Base-by-base conservation (phyloP, 2,113 vertebrate species). In the Puntigrus tetrazona region DNA sequence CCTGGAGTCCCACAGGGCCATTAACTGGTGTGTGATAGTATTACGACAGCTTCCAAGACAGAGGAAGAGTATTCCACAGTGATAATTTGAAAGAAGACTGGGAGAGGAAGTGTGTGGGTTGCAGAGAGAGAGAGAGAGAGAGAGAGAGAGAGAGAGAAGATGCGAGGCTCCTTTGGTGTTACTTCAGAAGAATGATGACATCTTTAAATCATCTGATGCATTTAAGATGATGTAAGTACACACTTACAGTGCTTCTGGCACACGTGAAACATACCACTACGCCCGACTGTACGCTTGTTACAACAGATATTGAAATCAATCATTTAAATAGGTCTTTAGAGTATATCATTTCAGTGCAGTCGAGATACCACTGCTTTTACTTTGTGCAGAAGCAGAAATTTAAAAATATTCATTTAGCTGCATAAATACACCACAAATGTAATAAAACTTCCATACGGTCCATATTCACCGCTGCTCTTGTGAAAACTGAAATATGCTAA, bases 101-200 rank as follows among this genome's bases (percentile, higher is more conserved):
- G n/a, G 78, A 67, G 38, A 50, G 61, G 41, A 50, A 50, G 61
- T 47, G 57, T 80, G 78, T 80, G 78, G 57, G 78, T 63, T 25
- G 18, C 36, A 47, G 7, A 57, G n/a, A 61, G 57, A 61, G 57
- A 18, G 45, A 18, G 14, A 50, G 45, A n/a, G n/a, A n/a, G n/a
- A n/a, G n/a, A 61, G 57, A 61, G 57, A 52, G 50, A 25, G 27
- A 78, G 76, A 78, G 34, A 59, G 43, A 50, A 75, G 25, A 29
- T 22, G 22, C 7, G 5, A 36, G 20, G 52, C 34, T 80, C 27
- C 41, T 80, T 63, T 80, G 78, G 59, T 80, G 38, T 45, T 29
- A 57, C 38, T 67, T 45, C 38, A 67, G 57, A 67, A 38, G 78
- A 80, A 80, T 67, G 78, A 80, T 67, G 78, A 81, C 61, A 47